Conservation (phyloP, 64 coral and sea anemone genomes). For the Acropora yongei region DNA sequence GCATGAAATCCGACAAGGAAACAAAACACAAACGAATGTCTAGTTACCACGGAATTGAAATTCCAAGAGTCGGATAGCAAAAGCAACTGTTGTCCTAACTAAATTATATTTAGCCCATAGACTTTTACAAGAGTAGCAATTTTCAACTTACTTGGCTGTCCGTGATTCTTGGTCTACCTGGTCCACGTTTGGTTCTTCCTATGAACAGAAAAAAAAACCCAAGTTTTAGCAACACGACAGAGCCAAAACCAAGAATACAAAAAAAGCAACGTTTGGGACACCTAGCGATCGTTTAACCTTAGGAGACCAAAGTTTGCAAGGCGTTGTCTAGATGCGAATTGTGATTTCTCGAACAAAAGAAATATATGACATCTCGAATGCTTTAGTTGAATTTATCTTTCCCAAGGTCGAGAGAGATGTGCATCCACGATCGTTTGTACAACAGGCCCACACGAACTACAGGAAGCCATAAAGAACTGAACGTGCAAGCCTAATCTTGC, state of each 20-base stretch:
- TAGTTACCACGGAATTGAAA: background rate
- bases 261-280: background rate
- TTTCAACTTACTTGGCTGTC: slow-evolving; percentile 37
- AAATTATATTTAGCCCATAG: too few species aligned
- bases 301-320: background rate
- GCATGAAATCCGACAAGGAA: background rate
- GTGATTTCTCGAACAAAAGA: background rate
- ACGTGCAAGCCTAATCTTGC: background rate
- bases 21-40: background rate
- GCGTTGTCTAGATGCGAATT: background rate
- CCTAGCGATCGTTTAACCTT: background rate
- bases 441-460: background rate
- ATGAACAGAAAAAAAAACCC: background rate
- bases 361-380: background rate
- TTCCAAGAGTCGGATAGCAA: background rate
- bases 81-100: background rate
- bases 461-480: slow-evolving; percentile 63
- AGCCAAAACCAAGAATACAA: background rate
- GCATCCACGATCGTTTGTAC: slow-evolving; percentile 43
- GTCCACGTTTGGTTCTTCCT: slow-evolving; percentile 75
- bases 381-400: background rate
- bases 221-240: background rate
- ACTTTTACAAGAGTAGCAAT: too few species aligned
- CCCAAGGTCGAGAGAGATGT: background rate
- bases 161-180: slow-evolving; percentile 63